These are phyloP conservation scores for Hozukius guyotensis DNA, from an alignment of 2,797 vertebrate species.

Conservation along the genomic window DNA sequence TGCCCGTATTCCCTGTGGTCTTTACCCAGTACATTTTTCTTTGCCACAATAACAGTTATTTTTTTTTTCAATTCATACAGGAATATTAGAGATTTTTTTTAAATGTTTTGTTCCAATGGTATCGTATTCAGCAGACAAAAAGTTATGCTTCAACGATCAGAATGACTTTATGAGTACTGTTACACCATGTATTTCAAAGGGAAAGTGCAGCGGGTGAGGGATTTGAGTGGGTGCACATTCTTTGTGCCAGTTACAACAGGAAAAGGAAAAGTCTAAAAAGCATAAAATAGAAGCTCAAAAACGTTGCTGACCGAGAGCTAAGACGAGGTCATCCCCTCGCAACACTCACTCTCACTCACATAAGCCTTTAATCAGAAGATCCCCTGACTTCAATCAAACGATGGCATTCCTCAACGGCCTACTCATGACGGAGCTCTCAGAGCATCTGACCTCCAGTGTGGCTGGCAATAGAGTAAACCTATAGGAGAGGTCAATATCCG, in stretches of 20 bases:
- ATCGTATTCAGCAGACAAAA: background rate
- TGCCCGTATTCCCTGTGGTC: conserved; percentile 26
- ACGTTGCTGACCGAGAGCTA: conserved; percentile 27
- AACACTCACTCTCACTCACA: conserved; percentile 41
- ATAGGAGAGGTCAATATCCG: conserved; percentile 61
- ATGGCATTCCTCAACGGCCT: conserved; percentile 63
- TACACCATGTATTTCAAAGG: conserved; percentile 22
- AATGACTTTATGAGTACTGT: background rate
- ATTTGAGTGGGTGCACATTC: conserved; percentile 31
- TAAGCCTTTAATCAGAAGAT: conserved; percentile 63
- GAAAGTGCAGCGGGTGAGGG: background rate
- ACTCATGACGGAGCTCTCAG: conserved; percentile 46
- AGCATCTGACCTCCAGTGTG: conserved; percentile 60
- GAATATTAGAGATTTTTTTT: background rate
- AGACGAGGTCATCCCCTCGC: conserved; percentile 46
- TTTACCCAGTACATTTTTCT: conserved; percentile 7
- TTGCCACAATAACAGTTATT: conserved; percentile 29
- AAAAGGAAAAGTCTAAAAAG: conserved; percentile 37
- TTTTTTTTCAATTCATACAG: background rate
- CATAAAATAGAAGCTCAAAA: conserved; percentile 44
- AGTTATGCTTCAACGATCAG: background rate
- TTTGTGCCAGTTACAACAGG: conserved; percentile 41
- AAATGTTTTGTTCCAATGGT: background rate
- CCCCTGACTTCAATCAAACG: conserved; percentile 57
- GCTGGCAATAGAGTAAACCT: conserved; percentile 36